phyloP scores from a whole-genome alignment of 1,140 invertebrate species.

The Brachionus manjavacas region DNA sequence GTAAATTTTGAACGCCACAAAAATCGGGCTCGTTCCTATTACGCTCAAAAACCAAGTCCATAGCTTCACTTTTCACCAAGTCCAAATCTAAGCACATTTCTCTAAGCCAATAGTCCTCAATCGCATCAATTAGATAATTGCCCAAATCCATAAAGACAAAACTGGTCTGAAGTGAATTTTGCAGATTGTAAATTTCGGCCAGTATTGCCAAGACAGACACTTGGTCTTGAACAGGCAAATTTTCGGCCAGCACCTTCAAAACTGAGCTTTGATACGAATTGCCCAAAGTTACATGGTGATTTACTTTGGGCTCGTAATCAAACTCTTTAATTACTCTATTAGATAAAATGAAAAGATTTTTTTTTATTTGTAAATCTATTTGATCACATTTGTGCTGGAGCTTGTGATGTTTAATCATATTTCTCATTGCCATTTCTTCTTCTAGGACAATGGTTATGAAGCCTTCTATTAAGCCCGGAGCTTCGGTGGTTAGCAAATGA shows the following conservation, averaged over 20 bases:
- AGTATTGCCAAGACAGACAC: background rate
- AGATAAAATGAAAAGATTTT: background rate
- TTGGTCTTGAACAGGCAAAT: slow-evolving; percentile 6
- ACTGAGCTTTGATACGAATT: background rate
- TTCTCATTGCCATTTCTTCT: slow-evolving; percentile 26
- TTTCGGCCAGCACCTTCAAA: background rate
- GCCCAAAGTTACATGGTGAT: background rate
- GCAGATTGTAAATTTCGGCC: background rate
- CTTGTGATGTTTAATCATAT: background rate
- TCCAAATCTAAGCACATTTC: background rate
- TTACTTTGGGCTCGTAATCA: background rate
- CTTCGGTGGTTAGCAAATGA: background rate
- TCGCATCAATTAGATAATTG: background rate
- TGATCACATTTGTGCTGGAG: background rate
- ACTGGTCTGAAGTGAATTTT: background rate
- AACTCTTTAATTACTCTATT: background rate
- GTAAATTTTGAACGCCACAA: background rate
- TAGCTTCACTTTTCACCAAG: background rate
- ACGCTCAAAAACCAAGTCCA: background rate
- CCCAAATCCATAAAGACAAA: background rate
- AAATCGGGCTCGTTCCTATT: background rate
- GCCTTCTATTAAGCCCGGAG: background rate
- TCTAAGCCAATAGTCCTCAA: background rate
- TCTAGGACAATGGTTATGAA: background rate
- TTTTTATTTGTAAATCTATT: background rate